Conservation (phyloP, 2,888 invertebrate genomes). For the Drosophila macrothrix region DNA sequence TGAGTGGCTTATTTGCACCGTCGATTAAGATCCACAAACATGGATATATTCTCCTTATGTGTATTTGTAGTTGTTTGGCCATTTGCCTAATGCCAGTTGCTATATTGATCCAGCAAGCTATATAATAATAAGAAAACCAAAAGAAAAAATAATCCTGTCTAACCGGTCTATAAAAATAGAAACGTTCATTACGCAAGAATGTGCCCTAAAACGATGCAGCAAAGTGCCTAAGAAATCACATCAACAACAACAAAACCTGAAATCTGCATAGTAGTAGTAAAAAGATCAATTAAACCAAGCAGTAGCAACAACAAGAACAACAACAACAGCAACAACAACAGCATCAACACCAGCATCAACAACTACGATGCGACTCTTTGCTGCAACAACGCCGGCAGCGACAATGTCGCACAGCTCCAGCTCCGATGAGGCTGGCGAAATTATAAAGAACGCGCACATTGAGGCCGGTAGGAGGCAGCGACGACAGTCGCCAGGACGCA, state of each 20-base stretch:
- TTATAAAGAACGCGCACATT: constrained; percentile 65
- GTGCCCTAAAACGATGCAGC: constrained; percentile 81
- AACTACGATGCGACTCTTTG: constrained; percentile 63
- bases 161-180: constrained; percentile 76
- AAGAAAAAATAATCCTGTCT: constrained; percentile 58
- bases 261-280: constrained; percentile 71
- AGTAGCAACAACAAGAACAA: constrained; percentile 8
- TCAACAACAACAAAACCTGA: constrained; percentile 56
- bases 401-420: constrained; percentile 54
- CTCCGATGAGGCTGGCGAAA: constrained; percentile 70
- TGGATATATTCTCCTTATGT: neutral
- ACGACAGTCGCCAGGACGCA: constrained; percentile 15
- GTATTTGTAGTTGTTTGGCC: constrained; percentile 15
- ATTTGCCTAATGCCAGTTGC: constrained; percentile 40
- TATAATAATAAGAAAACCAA: constrained; percentile 22
- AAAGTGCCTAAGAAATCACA: constrained; percentile 56
- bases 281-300: constrained; percentile 71
- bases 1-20: constrained; percentile 69
- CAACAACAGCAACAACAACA: constrained; percentile 20
- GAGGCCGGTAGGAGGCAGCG: constrained; percentile 25
- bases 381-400: constrained; percentile 51
- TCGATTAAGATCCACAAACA: constrained; percentile 16
- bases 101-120: constrained; percentile 48
- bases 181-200: constrained; percentile 77
- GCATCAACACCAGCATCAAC: constrained; percentile 10